phyloP scores from a whole-genome alignment of 2,113 vertebrate genomes.

The Climacteris rufus region DNA sequence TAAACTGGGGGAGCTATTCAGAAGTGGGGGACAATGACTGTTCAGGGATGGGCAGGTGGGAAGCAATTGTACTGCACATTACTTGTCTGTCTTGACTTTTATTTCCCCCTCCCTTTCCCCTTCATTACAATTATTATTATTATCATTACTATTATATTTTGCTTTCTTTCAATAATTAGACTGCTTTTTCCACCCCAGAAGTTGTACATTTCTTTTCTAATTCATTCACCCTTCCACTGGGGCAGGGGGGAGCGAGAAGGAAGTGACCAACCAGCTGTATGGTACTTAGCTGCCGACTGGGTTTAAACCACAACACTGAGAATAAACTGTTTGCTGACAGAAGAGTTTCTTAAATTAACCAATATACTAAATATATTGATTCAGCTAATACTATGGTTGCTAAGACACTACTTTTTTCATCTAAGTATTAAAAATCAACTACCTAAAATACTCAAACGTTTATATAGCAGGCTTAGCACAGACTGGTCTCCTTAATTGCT shows the following conservation, averaged over 20 bases:
- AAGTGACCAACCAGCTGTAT: fast-evolving
- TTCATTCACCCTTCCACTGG: background rate
- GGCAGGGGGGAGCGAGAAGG: background rate
- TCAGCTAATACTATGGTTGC: background rate
- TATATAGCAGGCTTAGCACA: background rate
- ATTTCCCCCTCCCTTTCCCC: background rate
- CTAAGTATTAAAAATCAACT: background rate
- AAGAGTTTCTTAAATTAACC: background rate
- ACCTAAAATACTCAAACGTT: background rate
- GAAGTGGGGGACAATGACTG: background rate
- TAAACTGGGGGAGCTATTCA: background rate
- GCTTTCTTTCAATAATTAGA: background rate
- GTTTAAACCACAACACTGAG: background rate
- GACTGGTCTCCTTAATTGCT: background rate
- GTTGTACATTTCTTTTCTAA: background rate
- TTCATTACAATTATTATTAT: background rate
- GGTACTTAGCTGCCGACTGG: background rate
- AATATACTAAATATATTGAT: background rate
- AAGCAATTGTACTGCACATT: background rate
- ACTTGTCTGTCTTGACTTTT: background rate
- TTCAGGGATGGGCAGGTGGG: background rate
- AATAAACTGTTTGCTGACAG: background rate
- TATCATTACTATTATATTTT: background rate
- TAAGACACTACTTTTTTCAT: background rate
- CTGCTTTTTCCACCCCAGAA: background rate